These are phyloP conservation scores for Decapterus maruadsi DNA, from an alignment of 2,797 vertebrate species.

Conservation along the genomic window DNA sequence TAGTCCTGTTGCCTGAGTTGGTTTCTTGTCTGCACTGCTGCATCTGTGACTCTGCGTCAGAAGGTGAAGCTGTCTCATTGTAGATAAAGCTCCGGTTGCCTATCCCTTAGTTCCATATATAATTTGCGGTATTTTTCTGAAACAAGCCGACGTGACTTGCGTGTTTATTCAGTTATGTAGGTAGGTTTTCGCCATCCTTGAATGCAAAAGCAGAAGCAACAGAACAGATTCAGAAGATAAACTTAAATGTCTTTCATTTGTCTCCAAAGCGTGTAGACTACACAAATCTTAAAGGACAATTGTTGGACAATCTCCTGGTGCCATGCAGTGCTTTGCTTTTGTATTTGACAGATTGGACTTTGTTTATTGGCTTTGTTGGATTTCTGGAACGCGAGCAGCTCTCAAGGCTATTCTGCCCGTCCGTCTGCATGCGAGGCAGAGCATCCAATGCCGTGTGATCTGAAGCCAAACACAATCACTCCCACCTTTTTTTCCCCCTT, in stretches of 20 bases:
- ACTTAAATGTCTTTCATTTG: slow-evolving; percentile 19
- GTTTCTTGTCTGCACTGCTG: slow-evolving; percentile 1
- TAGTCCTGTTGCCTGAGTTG: not conserved
- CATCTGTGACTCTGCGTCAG: not conserved
- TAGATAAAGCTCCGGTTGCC: slow-evolving; percentile 26
- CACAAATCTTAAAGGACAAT: slow-evolving; percentile 18
- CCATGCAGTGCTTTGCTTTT: slow-evolving; percentile 44
- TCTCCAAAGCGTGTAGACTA: not conserved
- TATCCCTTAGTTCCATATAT: not conserved
- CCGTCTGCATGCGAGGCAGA: slow-evolving; percentile 41
- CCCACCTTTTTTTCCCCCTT: slow-evolving; percentile 34
- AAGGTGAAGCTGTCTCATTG: slow-evolving; percentile 29
- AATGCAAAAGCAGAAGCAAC: not conserved
- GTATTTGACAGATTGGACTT: slow-evolving; percentile 59
- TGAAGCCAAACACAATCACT: slow-evolving; percentile 62
- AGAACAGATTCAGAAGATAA: slow-evolving; percentile 6
- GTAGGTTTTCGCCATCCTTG: not conserved
- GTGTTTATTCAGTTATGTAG: slow-evolving; percentile 8
- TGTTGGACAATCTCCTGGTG: slow-evolving; percentile 25
- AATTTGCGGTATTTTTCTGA: slow-evolving; percentile 12
- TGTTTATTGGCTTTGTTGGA: slow-evolving; percentile 63
- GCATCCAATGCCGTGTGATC: slow-evolving; percentile 61
- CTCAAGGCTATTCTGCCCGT: slow-evolving; percentile 53
- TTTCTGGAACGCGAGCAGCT: slow-evolving; percentile 47
- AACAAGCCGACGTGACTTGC: not conserved